These are phyloP conservation scores for Pogonus chalceus DNA, from an alignment of 1,140 invertebrate genomes.

Conservation along the genomic window DNA sequence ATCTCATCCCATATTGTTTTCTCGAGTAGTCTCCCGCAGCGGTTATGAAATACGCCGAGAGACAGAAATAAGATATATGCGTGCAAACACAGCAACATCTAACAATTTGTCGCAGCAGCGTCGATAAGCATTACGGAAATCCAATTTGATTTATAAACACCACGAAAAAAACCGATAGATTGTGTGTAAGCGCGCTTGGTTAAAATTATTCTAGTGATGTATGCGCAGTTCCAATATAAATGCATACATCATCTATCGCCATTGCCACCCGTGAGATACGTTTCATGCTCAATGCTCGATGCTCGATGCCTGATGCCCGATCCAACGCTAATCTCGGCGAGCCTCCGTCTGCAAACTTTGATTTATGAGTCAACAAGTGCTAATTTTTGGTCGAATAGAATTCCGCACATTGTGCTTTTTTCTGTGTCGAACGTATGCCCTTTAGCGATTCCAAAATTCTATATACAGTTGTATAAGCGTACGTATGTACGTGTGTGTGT, in stretches of 20 bases:
- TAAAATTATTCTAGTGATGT: conserved; percentile 17
- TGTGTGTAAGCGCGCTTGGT: conserved; percentile 13
- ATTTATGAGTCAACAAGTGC: conserved; percentile 2
- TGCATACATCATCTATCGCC: conserved; percentile 16
- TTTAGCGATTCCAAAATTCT: no score
- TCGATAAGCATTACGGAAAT: not conserved
- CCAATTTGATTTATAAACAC: conserved; percentile 19
- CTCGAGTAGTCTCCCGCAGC: not conserved
- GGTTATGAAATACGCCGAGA: not conserved
- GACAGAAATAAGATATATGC: conserved; percentile 2
- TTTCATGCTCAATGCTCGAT: conserved; percentile 6
- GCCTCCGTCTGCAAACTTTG: not conserved
- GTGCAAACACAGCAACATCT: not conserved
- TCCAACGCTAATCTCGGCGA: not conserved
- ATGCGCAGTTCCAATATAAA: conserved; percentile 14
- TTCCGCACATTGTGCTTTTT: not conserved
- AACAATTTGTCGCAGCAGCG: not conserved
- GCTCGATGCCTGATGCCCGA: conserved; percentile 8
- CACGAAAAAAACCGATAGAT: conserved; percentile 9
- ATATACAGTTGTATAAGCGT: no score
- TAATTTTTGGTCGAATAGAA: not conserved
- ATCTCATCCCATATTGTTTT: not conserved
- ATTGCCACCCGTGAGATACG: conserved; percentile 10
- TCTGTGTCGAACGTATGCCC: no score
- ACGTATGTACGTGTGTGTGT: not conserved